Percentiles rank a stretch among this genome's conserved stretches.
Conservation (phyloP, 2,797 vertebrate genomes). For the Lacerta viridis region DNA sequence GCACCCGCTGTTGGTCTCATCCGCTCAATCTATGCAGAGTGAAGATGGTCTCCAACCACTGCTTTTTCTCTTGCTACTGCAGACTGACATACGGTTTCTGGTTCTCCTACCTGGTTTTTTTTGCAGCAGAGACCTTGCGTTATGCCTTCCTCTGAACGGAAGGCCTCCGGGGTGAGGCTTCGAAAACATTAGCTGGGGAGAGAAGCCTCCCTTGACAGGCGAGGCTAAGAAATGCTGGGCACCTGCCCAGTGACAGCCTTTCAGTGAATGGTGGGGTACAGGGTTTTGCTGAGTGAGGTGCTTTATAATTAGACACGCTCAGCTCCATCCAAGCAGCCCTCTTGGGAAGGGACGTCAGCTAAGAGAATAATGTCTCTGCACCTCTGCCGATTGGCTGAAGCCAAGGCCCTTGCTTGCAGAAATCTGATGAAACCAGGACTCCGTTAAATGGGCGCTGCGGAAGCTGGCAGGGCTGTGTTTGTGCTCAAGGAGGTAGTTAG, state of each 20-base stretch:
- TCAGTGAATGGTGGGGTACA: conserved; percentile 41
- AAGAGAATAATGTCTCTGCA: neutral
- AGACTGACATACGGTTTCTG: accelerated
- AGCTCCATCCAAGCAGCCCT: conserved; percentile 25
- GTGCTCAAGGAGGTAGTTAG: too few relatives aligned
- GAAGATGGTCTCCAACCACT: conserved; percentile 6
- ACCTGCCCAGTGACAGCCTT: neutral
- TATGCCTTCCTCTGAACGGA: conserved; percentile 9
- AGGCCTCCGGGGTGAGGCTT: conserved; percentile 26
- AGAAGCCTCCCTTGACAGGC: conserved; percentile 34
- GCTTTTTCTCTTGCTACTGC: conserved; percentile 46
- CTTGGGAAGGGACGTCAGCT: neutral
- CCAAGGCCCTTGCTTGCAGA: neutral
- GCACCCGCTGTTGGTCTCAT: too few relatives aligned
- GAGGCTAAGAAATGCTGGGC: neutral
- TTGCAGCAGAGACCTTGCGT: neutral
- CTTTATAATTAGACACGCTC: conserved; percentile 33
- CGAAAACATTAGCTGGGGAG: neutral
- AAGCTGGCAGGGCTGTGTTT: neutral
- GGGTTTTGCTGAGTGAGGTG: conserved; percentile 57
- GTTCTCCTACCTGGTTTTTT: neutral
- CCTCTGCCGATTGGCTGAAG: too few relatives aligned
- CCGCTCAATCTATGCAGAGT: too few relatives aligned
- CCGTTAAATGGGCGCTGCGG: too few relatives aligned
- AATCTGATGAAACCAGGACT: neutral